A percentile compares a stretch with the other conserved stretches of the same genome.
Evolutionary conservation across 2,888 invertebrate species (phyloP).

Genomic region (Drosophila limbata): DNA sequence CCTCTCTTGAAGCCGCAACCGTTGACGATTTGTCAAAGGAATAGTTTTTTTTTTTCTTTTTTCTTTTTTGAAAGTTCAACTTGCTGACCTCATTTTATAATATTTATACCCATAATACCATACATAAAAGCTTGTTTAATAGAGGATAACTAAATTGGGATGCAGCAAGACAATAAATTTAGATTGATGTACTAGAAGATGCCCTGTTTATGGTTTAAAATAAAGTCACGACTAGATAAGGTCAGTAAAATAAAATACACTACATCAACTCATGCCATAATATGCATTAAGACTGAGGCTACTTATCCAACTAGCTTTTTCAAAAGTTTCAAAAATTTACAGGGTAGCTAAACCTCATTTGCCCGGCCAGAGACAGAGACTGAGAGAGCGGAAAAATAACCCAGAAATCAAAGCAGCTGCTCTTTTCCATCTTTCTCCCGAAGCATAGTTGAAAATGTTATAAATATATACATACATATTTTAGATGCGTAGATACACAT

Average conservation of each 20-base stretch:
- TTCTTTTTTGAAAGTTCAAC: background rate
- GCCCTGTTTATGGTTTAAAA: background rate
- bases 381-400: constrained; percentile 36
- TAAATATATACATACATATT: constrained; percentile 43
- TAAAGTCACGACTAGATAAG: background rate
- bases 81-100: constrained; percentile 2
- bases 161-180: background rate
- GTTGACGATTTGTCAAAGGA: constrained; percentile 23
- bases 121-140: background rate
- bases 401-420: constrained; percentile 60
- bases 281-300: too few relatives aligned
- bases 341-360: background rate
- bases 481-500: constrained; percentile 42
- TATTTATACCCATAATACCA: background rate
- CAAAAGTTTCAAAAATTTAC: background rate
- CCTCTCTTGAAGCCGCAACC: constrained; percentile 10
- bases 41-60: background rate
- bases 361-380: constrained; percentile 1
- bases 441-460: constrained; percentile 17
- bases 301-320: too few relatives aligned
- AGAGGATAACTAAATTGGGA: constrained; percentile 1
- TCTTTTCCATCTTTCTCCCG: constrained; percentile 9
- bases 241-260: background rate
- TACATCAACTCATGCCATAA: too few relatives aligned
- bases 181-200: background rate